These are phyloP conservation scores for Machaerirhynchus nigripectus DNA, from an alignment of 2,113 vertebrate genomes.

Conservation along the genomic window DNA sequence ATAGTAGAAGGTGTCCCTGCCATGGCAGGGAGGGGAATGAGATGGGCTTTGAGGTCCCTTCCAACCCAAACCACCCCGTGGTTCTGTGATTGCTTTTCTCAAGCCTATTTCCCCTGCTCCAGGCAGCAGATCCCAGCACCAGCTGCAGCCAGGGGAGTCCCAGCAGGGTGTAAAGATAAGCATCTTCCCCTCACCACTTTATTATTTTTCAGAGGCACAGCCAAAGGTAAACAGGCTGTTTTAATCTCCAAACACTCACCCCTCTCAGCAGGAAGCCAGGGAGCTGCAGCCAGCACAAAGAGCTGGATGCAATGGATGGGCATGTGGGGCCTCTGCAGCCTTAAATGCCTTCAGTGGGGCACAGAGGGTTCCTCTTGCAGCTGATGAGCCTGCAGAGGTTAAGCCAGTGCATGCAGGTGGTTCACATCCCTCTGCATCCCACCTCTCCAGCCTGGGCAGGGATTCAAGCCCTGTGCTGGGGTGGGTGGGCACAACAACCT, in stretches of 20 bases:
- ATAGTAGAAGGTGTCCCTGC: background rate
- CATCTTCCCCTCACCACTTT: background rate
- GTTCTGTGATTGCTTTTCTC: background rate
- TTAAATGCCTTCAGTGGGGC: background rate
- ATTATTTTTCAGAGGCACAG: background rate
- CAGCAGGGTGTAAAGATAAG: background rate
- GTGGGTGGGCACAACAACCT: too few species aligned
- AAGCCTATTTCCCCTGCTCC: background rate
- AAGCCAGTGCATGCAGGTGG: background rate
- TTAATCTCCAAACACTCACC: background rate
- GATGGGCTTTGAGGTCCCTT: background rate
- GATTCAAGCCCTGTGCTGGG: background rate
- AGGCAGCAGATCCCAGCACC: background rate
- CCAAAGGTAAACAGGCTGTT: background rate
- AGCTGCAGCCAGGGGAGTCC: background rate
- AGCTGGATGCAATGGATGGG: accelerated
- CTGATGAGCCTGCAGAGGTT: background rate
- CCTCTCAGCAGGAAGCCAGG: background rate
- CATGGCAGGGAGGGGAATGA: background rate
- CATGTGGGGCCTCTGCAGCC: accelerated
- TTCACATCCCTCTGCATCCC: background rate
- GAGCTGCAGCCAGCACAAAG: background rate
- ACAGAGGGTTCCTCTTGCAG: background rate
- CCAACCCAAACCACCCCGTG: background rate
- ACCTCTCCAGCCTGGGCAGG: background rate